A percentile compares a stretch with the other conserved stretches of the same genome.
Evolutionary conservation across 2,888 invertebrate genomes (phyloP).

Genomic region (Diplazon laetatorius): DNA sequence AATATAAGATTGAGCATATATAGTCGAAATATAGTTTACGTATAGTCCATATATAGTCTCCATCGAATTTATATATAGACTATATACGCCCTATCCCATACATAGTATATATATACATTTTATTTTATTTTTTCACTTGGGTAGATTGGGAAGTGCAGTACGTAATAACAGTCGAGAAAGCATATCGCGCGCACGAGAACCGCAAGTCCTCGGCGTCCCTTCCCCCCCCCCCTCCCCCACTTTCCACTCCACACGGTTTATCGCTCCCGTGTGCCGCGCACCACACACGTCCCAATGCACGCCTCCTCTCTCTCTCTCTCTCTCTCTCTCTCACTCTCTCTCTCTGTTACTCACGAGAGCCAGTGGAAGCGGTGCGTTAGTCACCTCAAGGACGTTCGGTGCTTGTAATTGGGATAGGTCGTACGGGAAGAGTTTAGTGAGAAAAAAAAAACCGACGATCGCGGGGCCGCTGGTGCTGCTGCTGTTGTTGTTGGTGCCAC

Average conservation of each 20-base stretch:
- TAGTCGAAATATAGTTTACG: too few relatives aligned
- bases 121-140: too few relatives aligned
- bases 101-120: too few relatives aligned
- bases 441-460: constrained; percentile 33
- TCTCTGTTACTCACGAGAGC: constrained; percentile 62
- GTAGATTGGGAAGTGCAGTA: too few relatives aligned
- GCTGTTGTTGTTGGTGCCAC: too few relatives aligned
- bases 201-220: constrained; percentile 58
- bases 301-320: too few relatives aligned
- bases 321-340: too few relatives aligned
- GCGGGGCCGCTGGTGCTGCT: constrained; percentile 68
- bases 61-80: too few relatives aligned
- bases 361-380: constrained; percentile 71
- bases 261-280: constrained; percentile 38
- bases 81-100: too few relatives aligned
- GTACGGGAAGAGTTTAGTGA: constrained; percentile 70
- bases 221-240: constrained; percentile 42
- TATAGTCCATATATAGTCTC: too few relatives aligned
- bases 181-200: constrained; percentile 40
- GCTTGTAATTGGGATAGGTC: constrained; percentile 80
- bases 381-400: constrained; percentile 79
- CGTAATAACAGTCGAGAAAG: too few relatives aligned
- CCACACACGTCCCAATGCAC: constrained; percentile 59
- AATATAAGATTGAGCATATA: too few relatives aligned
- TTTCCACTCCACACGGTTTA: constrained; percentile 6